These are phyloP conservation scores for Subanguina moxae DNA, from an alignment of 1,140 invertebrate genomes.

Conservation along the genomic window DNA sequence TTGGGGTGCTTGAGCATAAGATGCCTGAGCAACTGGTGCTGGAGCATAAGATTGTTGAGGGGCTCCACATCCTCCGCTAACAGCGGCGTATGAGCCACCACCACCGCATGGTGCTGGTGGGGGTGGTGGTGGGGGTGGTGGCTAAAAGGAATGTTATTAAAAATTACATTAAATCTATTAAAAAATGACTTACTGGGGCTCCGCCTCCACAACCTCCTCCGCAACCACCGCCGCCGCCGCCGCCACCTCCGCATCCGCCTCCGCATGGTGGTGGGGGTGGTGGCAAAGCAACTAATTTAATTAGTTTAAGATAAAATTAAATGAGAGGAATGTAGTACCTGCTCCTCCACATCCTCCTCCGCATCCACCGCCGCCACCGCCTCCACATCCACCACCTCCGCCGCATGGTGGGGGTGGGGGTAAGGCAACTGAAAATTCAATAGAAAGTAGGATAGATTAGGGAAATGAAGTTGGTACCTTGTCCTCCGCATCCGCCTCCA, in stretches of 20 bases:
- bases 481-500: not conserved
- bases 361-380: not conserved
- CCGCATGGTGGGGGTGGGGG: not conserved
- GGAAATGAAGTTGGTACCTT: not conserved
- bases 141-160: too few relatives aligned
- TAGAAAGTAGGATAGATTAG: too few relatives aligned
- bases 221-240: not conserved
- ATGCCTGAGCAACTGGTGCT: too few relatives aligned
- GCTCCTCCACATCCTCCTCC: not conserved
- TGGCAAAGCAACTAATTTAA: not conserved
- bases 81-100: not conserved
- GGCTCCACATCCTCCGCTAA: not conserved
- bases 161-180: too few relatives aligned
- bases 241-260: not conserved
- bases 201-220: not conserved
- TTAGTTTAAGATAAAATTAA: too few relatives aligned
- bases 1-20: too few relatives aligned
- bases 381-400: not conserved
- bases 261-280: too few relatives aligned
- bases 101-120: not conserved
- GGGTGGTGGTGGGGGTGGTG: too few relatives aligned
- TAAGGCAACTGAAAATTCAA: not conserved
- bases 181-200: too few relatives aligned
- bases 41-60: too few relatives aligned
- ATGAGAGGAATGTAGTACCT: not conserved